A percentile compares a stretch with the other conserved stretches of the same genome.
These are phyloP conservation scores for Drosophila truncata DNA, from an alignment of 1,140 invertebrate species.

Conservation along the genomic window DNA sequence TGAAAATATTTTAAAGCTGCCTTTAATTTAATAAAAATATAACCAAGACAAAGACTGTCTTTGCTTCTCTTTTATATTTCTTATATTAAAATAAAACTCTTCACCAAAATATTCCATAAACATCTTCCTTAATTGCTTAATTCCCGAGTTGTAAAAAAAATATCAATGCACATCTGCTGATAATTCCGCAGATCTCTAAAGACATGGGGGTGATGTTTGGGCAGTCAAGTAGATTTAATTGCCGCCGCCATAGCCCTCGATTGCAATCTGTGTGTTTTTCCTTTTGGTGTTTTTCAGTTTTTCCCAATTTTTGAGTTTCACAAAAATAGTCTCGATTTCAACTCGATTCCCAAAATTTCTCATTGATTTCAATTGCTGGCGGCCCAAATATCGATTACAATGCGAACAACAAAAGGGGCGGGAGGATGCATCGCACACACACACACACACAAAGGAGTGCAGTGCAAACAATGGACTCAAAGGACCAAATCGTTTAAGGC, in stretches of 20 bases:
- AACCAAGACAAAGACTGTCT: not conserved
- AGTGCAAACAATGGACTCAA: slow-evolving; percentile 14
- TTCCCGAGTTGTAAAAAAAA: not conserved
- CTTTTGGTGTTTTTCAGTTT: not conserved
- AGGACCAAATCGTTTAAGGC: slow-evolving; percentile 44
- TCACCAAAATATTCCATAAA: not conserved
- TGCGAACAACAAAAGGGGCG: slow-evolving; percentile 35
- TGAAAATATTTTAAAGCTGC: not conserved
- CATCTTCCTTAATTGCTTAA: not conserved
- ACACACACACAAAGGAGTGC: not conserved
- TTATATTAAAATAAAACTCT: not conserved
- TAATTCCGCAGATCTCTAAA: slow-evolving; percentile 9
- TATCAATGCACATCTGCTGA: slow-evolving; percentile 10
- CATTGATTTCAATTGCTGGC: slow-evolving; percentile 58
- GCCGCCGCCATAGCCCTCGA: slow-evolving; percentile 38
- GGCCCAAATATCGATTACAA: slow-evolving; percentile 63
- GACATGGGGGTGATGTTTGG: slow-evolving; percentile 27
- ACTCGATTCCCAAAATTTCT: slow-evolving; percentile 38
- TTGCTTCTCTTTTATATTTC: not conserved
- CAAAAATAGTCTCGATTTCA: slow-evolving; percentile 64
- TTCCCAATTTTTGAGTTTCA: slow-evolving; percentile 18
- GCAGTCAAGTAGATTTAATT: slow-evolving; percentile 65
- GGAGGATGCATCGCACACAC: slow-evolving; percentile 20
- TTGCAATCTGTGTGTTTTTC: slow-evolving; percentile 2
- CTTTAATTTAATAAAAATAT: not conserved